These are phyloP conservation scores for Gymnopithys bicolor DNA, from an alignment of 2,797 vertebrate genomes.

Conservation along the genomic window DNA sequence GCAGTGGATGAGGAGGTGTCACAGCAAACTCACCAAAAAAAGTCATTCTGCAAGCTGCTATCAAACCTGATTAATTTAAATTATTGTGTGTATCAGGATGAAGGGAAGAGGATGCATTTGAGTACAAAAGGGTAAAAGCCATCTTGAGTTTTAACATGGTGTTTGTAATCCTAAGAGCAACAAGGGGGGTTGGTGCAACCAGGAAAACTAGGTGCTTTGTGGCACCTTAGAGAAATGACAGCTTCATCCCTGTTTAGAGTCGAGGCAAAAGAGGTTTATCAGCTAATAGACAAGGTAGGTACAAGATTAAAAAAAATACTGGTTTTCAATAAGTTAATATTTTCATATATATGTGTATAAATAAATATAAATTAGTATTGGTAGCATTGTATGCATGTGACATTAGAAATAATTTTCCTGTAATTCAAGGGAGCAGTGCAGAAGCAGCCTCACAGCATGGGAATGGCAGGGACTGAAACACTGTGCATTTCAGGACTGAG, in stretches of 20 bases:
- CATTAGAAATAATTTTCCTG: background rate
- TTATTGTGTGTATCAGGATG: background rate
- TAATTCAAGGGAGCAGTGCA: background rate
- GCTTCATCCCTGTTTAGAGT: background rate
- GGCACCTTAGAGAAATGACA: background rate
- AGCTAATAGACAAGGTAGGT: background rate
- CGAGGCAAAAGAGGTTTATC: background rate
- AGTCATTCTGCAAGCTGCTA: background rate
- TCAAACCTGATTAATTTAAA: background rate
- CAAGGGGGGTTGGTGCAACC: background rate
- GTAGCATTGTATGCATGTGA: background rate
- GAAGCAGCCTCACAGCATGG: background rate
- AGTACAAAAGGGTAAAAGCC: background rate
- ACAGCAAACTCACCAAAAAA: background rate
- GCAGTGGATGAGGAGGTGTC: background rate
- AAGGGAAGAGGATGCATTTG: background rate
- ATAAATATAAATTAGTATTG: background rate
- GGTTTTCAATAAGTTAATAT: background rate
- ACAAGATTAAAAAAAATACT: background rate
- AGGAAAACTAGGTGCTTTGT: background rate
- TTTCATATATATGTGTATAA: background rate
- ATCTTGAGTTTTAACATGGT: background rate
- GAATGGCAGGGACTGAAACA: background rate
- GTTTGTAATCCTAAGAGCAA: background rate
- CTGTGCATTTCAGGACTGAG: accelerated